Base-by-base conservation (phyloP, 2,797 vertebrate species). In the Pogoniulus pusillus region DNA sequence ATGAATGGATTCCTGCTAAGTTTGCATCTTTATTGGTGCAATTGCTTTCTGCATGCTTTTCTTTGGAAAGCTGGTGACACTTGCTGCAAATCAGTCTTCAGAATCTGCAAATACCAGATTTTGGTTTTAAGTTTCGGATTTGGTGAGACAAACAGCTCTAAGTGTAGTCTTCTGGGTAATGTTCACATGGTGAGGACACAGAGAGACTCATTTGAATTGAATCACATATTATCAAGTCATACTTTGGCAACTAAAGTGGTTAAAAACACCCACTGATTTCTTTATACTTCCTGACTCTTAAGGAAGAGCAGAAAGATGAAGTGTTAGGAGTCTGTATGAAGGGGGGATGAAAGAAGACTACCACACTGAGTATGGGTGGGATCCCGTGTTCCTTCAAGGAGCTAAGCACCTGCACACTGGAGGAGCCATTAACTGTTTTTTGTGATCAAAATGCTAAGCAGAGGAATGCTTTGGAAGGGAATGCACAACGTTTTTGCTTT, bases 261-360 rank as follows among this genome's bases (percentile, higher is more conserved):
- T 90, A 20, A 82, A 84, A 94, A 93, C 82, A 90, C 81, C 79
- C 65, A 80, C 92, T 77, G 84, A 35, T 87, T 91, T 89, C 65
- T 87, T 74, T 92, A 2, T 74, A 58, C 88, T 95, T 93, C 72
- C 79, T 91, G 29, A 58, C 34, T 90, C 27, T 80, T 85, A 91
- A 74, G 55, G 89, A 82, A 85, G 82, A 92, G 30, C 37, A 63
- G 74, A 75, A 93, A 64, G 77, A 68, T 90, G 16, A 59, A 63
- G 58, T 6, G 4, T 80, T 69, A 82, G 51, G 37, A 80, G 58
- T 43, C 41, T n/a, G 2, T 51, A 41, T 27, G 68, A 47, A 74
- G 15, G 19, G 30, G 11, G 30, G 29, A 69, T 80, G 47, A 71
- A 85, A 74, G 43, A 75, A 70, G 17, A 14, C 45, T 77, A 30